Conservation (phyloP, 2,797 vertebrate genomes). For the Pantherophis vulpinus region DNA sequence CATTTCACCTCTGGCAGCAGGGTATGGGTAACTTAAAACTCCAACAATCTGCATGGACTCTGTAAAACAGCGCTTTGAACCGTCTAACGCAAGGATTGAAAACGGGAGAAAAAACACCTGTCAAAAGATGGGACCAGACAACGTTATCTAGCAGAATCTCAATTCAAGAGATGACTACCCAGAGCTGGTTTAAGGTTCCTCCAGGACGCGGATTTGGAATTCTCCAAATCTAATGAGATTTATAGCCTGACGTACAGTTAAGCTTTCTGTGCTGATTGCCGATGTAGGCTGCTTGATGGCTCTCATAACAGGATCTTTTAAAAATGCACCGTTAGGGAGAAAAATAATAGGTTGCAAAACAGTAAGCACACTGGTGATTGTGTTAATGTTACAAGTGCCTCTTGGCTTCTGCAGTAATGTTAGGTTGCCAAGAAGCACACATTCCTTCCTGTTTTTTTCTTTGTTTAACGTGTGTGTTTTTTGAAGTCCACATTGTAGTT, state of each 20-base stretch:
- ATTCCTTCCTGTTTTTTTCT: background rate
- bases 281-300: background rate
- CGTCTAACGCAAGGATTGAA: fast-evolving
- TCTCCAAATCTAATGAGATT: background rate
- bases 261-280: background rate
- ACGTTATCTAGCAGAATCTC: background rate
- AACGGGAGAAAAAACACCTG: background rate
- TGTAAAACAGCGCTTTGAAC: background rate
- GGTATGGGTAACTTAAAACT: background rate
- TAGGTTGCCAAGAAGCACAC: background rate
- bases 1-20: background rate
- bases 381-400: background rate
- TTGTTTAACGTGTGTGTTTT: background rate
- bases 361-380: background rate
- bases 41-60: background rate
- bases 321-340: background rate
- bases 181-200: background rate
- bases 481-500: background rate
- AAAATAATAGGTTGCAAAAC: background rate
- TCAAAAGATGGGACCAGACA: background rate
- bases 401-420: background rate
- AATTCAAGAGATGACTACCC: background rate
- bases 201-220: background rate
- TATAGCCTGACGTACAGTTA: background rate
- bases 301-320: background rate